phyloP scores from a whole-genome alignment of 1,140 invertebrate genomes.

The Trichogramma pretiosum region DNA sequence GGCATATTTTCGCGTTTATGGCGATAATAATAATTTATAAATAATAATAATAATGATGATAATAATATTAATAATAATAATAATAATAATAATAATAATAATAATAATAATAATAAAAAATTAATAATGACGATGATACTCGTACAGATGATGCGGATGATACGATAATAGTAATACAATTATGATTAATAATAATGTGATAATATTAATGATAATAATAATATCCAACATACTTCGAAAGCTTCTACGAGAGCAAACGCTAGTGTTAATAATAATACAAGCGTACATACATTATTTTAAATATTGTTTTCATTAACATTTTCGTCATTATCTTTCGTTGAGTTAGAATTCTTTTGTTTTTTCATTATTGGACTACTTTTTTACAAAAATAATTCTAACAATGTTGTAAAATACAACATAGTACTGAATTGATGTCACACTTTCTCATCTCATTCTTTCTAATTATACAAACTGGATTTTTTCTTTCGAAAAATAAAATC shows the following conservation, averaged over 20 bases:
- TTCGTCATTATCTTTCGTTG: conserved; percentile 10
- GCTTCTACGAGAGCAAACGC: conserved; percentile 37
- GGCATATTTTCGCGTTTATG: conserved; percentile 27
- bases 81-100: conserved; percentile 28
- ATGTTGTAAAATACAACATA: conserved; percentile 37
- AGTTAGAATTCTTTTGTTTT: conserved; percentile 1
- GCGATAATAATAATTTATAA: conserved; percentile 19
- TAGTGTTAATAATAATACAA: conserved; percentile 35
- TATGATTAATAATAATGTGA: conserved; percentile 24
- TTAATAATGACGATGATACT: conserved; percentile 22
- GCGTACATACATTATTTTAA: conserved; percentile 27
- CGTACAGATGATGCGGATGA: conserved; percentile 21
- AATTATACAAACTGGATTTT: no score
- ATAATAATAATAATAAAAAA: conserved; percentile 26
- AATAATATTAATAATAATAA: conserved; percentile 21
- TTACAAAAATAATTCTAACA: conserved; percentile 45
- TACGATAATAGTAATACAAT: conserved; percentile 27
- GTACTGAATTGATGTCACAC: conserved; percentile 32
- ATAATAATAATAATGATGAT: conserved; percentile 23
- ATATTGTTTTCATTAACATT: conserved; percentile 25
- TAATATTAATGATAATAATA: conserved; percentile 33
- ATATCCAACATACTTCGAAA: conserved; percentile 40
- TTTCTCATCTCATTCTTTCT: no score
- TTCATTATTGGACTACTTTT: conserved; percentile 21
- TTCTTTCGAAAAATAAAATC: no score